Evolutionary conservation across 1,140 invertebrate species (phyloP).

Genomic region (Streblospio benedicti): DNA sequence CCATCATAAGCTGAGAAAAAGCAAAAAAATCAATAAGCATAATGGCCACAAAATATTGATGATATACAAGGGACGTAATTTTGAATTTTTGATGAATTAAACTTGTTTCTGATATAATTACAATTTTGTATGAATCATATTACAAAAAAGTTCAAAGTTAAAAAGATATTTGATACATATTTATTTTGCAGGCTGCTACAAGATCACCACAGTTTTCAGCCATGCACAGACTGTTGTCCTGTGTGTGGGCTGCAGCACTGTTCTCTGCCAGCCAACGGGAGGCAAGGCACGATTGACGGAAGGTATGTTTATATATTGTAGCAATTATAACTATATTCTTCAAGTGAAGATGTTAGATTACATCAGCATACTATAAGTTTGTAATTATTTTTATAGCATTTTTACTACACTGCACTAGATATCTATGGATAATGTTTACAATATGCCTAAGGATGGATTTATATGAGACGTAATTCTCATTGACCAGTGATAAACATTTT

Average conservation of each 20-base stretch:
- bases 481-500: neutral
- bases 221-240: slow-evolving; percentile 97
- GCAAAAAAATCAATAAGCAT: too few species aligned
- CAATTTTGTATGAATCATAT: too few species aligned
- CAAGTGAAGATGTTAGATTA: neutral
- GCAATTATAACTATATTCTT: too few species aligned
- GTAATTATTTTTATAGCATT: neutral
- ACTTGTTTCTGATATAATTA: too few species aligned
- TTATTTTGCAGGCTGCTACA: slow-evolving; percentile 71
- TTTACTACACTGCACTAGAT: neutral
- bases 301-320: slow-evolving; percentile 55
- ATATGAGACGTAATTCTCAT: neutral
- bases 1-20: too few species aligned
- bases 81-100: too few species aligned
- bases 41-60: too few species aligned
- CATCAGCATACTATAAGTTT: neutral
- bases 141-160: too few species aligned
- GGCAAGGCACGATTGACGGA: slow-evolving; percentile 96
- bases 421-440: neutral
- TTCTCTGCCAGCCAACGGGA: slow-evolving; percentile 96
- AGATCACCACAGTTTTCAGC: slow-evolving; percentile 97
- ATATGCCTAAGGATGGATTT: neutral
- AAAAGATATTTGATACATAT: too few species aligned
- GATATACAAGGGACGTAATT: too few species aligned
- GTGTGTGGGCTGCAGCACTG: slow-evolving; percentile 95